Base-by-base conservation (phyloP, 2,797 vertebrate species). In the Sebastes itinus region DNA sequence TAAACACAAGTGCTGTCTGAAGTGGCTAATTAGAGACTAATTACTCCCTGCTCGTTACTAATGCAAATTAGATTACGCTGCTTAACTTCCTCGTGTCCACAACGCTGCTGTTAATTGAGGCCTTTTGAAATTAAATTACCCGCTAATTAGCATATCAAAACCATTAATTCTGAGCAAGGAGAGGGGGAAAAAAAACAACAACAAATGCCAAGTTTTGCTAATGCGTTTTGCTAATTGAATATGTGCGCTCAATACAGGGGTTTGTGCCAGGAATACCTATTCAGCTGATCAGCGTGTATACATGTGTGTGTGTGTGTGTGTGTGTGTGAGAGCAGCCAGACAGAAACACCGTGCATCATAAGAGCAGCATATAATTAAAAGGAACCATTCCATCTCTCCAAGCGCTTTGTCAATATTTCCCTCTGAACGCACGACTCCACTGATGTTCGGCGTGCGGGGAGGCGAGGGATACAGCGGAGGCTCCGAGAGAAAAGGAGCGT, bases 101-200 rank as follows among this genome's bases (percentile, higher is more conserved):
- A 99, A 98, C 97, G 97, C 96, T 96, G 97, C 97, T 98, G 97
- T 98, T 99, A 99, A 99, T 99, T 99, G 98, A 97, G 97, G 98
- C 97, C 98, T 98, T 99, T 99, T 99, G 98, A 99, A 99, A 99
- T 99, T 99, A 99, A 99, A 99, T 99, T 99, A 99, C 97, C 97
- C 96, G 91, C 97, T 99, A 98, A 99, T 99, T 99, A 99, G 97
- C 98, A 99, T 99, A 99, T 99, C 98, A 99, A 99, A 99, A 99
- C 98, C 97, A 99, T 98, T 99, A 97, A 99, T 99, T 99, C 97
- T 88, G 95, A 96, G 97, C 96, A 97, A 97, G 97, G 95, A 95
- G 90, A 80, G 71, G 61, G 35, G 35, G 3, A 89, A 89, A 95
- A 95, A 96, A 96, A 97, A 97, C 96, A 97, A 97, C 97, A 98